Evolutionary conservation across 2,888 invertebrate species (phyloP), one percentile per base, ranked within the genome.

Genomic region (Plusia festucae): DNA sequence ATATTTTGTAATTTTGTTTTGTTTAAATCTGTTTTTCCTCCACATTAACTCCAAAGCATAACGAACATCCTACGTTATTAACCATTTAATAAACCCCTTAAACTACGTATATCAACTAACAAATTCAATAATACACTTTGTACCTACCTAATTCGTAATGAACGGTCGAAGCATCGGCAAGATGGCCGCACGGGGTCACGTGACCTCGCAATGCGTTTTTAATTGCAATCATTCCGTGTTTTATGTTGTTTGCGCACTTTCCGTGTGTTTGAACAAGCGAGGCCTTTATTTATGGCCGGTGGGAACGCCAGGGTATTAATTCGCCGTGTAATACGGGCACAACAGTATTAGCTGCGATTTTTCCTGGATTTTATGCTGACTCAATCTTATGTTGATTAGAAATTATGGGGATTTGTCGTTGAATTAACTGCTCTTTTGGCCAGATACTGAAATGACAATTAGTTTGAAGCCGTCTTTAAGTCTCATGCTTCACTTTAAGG

Each of bases 201-300:
- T 90, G 93, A 88, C 91, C 91, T 78, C 82, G 82, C 92, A 92
- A 93, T 93, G 93, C 93, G 93, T 95, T 94, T 94, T 93, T 94
- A 94, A 94, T 93, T 94, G 94, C 93, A 94, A 94, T 94, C 93
- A 93, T 94, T 93, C 89, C 90, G 92, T 94, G 94, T 94, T 95
- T 95, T 95, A 95, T 93, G 93, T 92, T 94, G 94, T 94, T 94
- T 94, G 90, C 89, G 82, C 88, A 89, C 91, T 92, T 91, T 90
- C 90, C 88, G 89, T 86, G 79, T 90, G 93, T 93, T 93, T 93
- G 90, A 82, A 80, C 83, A 75, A 83, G 85, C 88, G 84, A 88
- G 90, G 90, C 87, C 92, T 90, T 94, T 94, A 92, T 94, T 94
- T 93, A 94, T 91, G 88, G 90, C 88, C 90, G 90, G 89, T 93